Evolutionary conservation across 2,888 invertebrate genomes (phyloP).

Genomic region (Eristalinus sepulchralis): DNA sequence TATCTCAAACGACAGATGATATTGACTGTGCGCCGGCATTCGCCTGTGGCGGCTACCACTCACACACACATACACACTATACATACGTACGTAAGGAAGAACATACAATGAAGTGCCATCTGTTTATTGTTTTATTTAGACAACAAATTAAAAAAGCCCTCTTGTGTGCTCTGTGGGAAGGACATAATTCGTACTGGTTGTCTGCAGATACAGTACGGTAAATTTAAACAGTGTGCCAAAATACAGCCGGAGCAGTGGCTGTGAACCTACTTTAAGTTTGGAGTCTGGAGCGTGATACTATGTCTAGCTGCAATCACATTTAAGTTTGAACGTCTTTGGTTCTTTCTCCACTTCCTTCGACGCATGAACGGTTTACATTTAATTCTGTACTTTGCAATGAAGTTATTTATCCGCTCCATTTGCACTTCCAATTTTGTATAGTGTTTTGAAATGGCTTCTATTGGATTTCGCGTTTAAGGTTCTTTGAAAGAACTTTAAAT

Average conservation of each 20-base stretch:
- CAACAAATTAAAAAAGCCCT: background rate
- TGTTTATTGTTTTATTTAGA: constrained; percentile 2
- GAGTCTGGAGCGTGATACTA: background rate
- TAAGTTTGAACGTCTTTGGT: background rate
- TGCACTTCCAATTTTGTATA: background rate
- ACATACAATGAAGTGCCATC: background rate
- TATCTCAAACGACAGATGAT: background rate
- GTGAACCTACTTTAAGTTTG: background rate
- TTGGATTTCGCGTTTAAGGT: background rate
- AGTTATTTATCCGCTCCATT: background rate
- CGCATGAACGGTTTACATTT: background rate
- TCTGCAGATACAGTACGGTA: background rate
- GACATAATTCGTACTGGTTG: too few relatives aligned
- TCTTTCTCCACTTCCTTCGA: background rate
- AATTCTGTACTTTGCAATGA: background rate
- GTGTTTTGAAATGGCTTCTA: background rate
- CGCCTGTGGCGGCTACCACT: background rate
- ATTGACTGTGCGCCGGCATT: background rate
- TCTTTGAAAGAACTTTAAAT: background rate
- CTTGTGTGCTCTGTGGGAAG: too few relatives aligned
- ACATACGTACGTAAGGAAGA: background rate
- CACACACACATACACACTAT: background rate
- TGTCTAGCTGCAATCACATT: background rate
- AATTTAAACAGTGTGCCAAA: background rate
- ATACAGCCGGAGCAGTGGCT: background rate